These are phyloP conservation scores for Antheraea assamensis DNA, from an alignment of 2,888 invertebrate species.

Conservation along the genomic window DNA sequence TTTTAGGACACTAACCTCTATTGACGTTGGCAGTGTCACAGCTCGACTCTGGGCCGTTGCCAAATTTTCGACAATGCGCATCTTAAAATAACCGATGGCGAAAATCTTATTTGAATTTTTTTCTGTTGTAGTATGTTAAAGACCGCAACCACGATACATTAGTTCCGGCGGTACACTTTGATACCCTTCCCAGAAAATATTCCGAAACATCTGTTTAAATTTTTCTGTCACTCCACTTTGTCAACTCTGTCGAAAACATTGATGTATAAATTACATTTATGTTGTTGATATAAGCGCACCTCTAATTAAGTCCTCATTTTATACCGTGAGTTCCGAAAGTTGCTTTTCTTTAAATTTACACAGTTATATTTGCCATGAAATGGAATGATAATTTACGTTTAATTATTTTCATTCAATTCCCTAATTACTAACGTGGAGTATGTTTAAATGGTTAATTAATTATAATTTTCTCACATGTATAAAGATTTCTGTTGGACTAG, in stretches of 20 bases:
- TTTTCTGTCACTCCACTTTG: slow-evolving; percentile 20
- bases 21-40: slow-evolving; percentile 78
- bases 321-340: not conserved
- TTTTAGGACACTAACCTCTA: slow-evolving; percentile 76
- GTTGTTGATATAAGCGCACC: slow-evolving; percentile 18
- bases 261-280: slow-evolving; percentile 11
- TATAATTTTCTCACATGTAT: too few species aligned
- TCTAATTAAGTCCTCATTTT: slow-evolving; percentile 1
- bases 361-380: not conserved
- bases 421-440: too few species aligned
- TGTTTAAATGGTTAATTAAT: not conserved
- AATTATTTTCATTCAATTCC: too few species aligned
- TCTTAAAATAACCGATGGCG: slow-evolving; percentile 66
- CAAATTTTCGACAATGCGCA: slow-evolving; percentile 75
- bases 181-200: slow-evolving; percentile 27
- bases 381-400: not conserved
- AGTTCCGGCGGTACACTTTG: slow-evolving; percentile 30
- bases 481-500: too few species aligned
- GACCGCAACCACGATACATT: slow-evolving; percentile 34
- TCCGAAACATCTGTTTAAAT: slow-evolving; percentile 23
- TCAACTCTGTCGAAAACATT: slow-evolving; percentile 13
- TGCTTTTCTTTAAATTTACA: not conserved
- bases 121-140: slow-evolving; percentile 50
- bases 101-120: slow-evolving; percentile 64
- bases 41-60: slow-evolving; percentile 64